phyloP scores from a whole-genome alignment of 1,140 invertebrate genomes.

The Carposina sasakii region DNA sequence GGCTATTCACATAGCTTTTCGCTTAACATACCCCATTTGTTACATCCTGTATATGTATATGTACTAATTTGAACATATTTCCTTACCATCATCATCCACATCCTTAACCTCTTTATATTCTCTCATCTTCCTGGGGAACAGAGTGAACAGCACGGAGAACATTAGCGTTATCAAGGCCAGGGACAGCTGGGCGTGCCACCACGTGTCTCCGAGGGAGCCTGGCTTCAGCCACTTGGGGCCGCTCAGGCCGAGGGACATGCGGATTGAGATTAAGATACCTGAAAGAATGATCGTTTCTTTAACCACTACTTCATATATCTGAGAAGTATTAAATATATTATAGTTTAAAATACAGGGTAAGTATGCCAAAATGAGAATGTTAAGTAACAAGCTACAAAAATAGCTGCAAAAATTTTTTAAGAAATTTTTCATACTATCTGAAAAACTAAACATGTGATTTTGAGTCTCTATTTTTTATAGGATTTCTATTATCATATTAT shows the following conservation, averaged over 20 bases:
- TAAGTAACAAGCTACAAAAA: too few relatives aligned
- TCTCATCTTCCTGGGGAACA: slow-evolving; percentile 46
- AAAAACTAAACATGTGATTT: too few relatives aligned
- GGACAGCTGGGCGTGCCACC: slow-evolving; percentile 52
- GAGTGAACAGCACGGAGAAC: slow-evolving; percentile 48
- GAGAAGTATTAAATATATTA: too few relatives aligned
- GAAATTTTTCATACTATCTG: too few relatives aligned
- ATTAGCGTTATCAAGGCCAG: slow-evolving; percentile 50
- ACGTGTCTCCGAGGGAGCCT: slow-evolving; percentile 35
- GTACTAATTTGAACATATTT: slow-evolving; percentile 36
- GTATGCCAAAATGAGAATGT: too few relatives aligned
- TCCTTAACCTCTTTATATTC: slow-evolving; percentile 33
- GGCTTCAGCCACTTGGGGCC: slow-evolving; percentile 40
- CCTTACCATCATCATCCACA: slow-evolving; percentile 30
- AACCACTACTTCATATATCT: too few relatives aligned
- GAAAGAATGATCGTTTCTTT: slow-evolving; percentile 8
- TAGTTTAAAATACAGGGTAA: too few relatives aligned
- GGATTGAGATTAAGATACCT: slow-evolving; percentile 60
- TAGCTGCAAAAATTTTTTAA: too few relatives aligned
- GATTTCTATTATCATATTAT: too few relatives aligned
- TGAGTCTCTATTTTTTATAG: too few relatives aligned
- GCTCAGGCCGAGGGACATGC: slow-evolving; percentile 46
- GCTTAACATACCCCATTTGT: too few relatives aligned
- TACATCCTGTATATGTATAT: background rate
- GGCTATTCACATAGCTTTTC: too few relatives aligned